Conservation (phyloP, 2,797 vertebrate species). For the Anguilla marmorata region DNA sequence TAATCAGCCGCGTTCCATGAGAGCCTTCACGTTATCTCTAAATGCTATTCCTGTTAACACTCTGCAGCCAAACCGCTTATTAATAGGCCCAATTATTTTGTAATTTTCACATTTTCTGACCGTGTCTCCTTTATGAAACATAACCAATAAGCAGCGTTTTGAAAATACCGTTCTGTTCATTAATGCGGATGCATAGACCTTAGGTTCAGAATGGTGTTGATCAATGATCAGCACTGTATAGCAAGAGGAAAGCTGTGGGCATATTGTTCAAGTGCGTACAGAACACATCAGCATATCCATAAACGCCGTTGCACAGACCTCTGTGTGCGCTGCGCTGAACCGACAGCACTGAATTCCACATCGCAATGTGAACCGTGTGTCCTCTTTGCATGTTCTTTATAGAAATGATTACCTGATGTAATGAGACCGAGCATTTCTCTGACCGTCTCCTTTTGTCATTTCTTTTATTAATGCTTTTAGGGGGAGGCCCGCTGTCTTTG, state of each 20-base stretch:
- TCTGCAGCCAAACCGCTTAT: constrained; percentile 34
- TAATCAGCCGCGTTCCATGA: constrained; percentile 30
- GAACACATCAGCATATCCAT: background rate
- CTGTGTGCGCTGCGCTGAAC: background rate
- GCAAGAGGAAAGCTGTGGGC: background rate
- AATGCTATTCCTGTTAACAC: constrained; percentile 22
- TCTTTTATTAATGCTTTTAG: background rate
- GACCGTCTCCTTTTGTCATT: background rate
- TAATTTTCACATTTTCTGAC: constrained; percentile 32
- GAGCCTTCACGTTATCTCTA: constrained; percentile 29
- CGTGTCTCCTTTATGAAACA: constrained; percentile 20
- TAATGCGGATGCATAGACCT: background rate
- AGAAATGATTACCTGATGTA: background rate
- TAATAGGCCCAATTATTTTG: constrained; percentile 23
- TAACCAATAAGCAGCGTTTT: constrained; percentile 34
- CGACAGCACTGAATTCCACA: background rate
- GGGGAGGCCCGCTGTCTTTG: background rate
- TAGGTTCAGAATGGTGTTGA: background rate
- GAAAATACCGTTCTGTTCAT: background rate
- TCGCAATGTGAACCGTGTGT: background rate
- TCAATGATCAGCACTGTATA: background rate
- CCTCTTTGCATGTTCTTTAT: background rate
- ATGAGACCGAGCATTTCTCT: background rate
- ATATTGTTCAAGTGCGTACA: background rate
- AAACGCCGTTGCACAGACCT: background rate